Base-by-base conservation (phyloP, 1,140 invertebrate species). In the Atta colombica region DNA sequence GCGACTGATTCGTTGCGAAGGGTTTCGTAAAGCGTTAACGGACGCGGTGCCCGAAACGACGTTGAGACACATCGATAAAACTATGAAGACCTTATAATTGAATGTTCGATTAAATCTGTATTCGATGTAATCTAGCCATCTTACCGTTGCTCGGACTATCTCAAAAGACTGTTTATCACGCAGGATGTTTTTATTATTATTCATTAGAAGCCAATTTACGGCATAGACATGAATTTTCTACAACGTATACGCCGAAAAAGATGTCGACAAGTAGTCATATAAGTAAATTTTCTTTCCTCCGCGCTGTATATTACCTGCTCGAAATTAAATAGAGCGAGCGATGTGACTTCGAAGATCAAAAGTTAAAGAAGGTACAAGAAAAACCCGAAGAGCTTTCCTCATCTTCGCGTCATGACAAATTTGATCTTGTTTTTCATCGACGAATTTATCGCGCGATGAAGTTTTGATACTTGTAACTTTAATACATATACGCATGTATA, bases 11-110 rank as follows among this genome's bases (percentile, higher is more conserved):
- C 93, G 93, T 6, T 96, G 97, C 93, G 95, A 96, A 6, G 95
- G 96, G 66, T 97, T 98, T 93, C 96, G 97, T 65, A 96, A 95
- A 88, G 95, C 96, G 66, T 91, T 98, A 12, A 94, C 95, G 6
- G 97, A 97, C 88, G 96, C 97, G 58, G 95, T 98, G n/a, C 96
- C 97, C 39, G 95, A 96, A 39, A 96, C 96, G 88, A 96, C 96
- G 4, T 93, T 97, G 51, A 95, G 97, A 77, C 96, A 97, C 92
- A 97, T 98, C 55, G 96, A 96, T 75, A 97, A 97, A 89, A 96
- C 97, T 49, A 92, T 98, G 68, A 96, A 96, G 85, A 95, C 94
- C 63, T 93, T 97, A 25, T 96, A 95, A 91, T 63, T 0, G 31
- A 74, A 60, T 14, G 31, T 53, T 35, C 10, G 61, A 66, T 74